phyloP scores from a whole-genome alignment of 2,113 vertebrate genomes.

The Gobio gobio region DNA sequence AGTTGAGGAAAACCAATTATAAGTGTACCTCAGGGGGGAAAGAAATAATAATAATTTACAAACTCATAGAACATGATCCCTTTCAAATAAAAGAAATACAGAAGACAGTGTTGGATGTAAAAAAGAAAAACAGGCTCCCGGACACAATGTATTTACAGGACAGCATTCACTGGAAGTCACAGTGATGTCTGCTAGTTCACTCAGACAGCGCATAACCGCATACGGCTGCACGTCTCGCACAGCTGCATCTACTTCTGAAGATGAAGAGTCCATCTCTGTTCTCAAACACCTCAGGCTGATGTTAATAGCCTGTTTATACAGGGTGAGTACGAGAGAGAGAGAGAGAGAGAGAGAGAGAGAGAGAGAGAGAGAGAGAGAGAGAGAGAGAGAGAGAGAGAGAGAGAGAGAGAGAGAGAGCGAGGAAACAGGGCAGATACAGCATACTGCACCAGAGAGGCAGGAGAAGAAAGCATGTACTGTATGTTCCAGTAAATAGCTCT shows the following conservation, averaged over 20 bases:
- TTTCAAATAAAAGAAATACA: not conserved
- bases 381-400: not conserved
- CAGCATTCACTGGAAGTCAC: not conserved
- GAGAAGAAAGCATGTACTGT: not conserved
- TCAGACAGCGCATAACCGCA: constrained; percentile 14
- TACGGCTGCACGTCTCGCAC: not conserved
- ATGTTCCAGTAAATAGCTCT: not conserved
- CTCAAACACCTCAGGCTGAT: constrained; percentile 24
- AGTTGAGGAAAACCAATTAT: not conserved
- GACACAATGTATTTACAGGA: constrained; percentile 13
- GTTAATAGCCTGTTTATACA: constrained; percentile 31
- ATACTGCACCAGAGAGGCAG: not conserved
- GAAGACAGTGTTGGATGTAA: not conserved
- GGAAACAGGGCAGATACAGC: not conserved
- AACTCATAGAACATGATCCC: not conserved
- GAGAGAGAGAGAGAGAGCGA: not conserved
- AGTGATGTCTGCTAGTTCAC: constrained; percentile 13
- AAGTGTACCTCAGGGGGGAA: not conserved
- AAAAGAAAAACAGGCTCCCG: not conserved
- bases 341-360: not conserved
- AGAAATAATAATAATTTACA: not conserved
- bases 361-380: not conserved
- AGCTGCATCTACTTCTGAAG: constrained; percentile 23
- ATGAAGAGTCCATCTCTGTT: constrained; percentile 15
- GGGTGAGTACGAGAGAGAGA: not conserved